A percentile compares a stretch with the other conserved stretches of the same genome.
phyloP scores from a whole-genome alignment of 2,888 invertebrate genomes.

The Halictus quadricinctus region DNA sequence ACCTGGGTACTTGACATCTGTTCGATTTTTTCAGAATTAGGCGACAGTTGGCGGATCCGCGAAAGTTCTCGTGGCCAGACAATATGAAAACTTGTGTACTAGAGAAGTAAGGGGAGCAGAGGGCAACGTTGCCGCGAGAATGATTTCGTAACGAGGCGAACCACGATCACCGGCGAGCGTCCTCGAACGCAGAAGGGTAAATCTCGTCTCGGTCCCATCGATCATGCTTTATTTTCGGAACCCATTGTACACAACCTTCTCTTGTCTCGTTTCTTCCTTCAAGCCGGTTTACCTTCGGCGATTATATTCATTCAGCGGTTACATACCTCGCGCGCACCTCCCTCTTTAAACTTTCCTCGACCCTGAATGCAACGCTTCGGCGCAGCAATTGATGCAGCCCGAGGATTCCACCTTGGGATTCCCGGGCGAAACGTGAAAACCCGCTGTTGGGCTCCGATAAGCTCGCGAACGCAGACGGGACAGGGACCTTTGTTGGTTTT shows the following conservation, averaged over 20 bases:
- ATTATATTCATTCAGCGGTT: conserved; percentile 59
- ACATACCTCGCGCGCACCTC: conserved; percentile 23
- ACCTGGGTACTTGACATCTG: too few relatives aligned
- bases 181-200: conserved; percentile 44
- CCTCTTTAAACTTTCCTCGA: conserved; percentile 26
- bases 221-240: conserved; percentile 62
- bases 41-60: background rate
- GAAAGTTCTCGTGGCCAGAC: background rate
- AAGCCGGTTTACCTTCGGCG: conserved; percentile 58
- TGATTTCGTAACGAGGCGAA: conserved; percentile 25
- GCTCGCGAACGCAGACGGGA: background rate
- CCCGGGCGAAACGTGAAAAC: conserved; percentile 9
- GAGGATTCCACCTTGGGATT: conserved; percentile 11
- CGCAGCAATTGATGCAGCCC: conserved; percentile 3
- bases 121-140: background rate
- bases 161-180: conserved; percentile 25
- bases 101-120: background rate
- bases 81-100: background rate
- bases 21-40: too few relatives aligned
- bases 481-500: background rate
- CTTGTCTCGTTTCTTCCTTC: conserved; percentile 50
- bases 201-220: conserved; percentile 60
- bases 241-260: conserved; percentile 56
- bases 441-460: background rate
- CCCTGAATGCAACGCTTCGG: conserved; percentile 18